Evolutionary conservation across 2,797 vertebrate species (phyloP).

Genomic region (Sandelia bainsii): DNA sequence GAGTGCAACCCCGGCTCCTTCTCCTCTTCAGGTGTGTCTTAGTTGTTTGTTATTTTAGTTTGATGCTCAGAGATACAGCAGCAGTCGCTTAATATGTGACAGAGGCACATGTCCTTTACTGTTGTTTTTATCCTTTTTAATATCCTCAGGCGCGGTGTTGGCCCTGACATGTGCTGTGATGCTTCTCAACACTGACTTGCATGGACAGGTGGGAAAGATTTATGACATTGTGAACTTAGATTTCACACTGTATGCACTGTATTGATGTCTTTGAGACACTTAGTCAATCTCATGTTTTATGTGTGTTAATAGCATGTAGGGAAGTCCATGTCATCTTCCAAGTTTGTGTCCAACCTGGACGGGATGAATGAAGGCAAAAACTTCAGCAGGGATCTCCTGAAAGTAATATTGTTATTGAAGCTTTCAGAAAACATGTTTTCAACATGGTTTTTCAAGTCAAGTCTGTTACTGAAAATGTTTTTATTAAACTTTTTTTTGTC

Average conservation of each 20-base stretch:
- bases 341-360: conserved; percentile 90
- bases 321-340: conserved; percentile 89
- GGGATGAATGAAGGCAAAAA: conserved; percentile 88
- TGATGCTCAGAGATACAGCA: conserved; percentile 2
- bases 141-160: conserved; percentile 84
- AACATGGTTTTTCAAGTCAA: too few species aligned
- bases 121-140: background rate
- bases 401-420: conserved; percentile 75
- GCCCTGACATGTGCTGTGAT: conserved; percentile 93
- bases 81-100: background rate
- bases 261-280: background rate
- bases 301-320: conserved; percentile 87
- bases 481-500: background rate
- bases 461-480: background rate
- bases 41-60: background rate
- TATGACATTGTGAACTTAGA: background rate
- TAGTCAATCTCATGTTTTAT: background rate
- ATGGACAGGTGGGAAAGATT: conserved; percentile 83
- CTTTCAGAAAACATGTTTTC: background rate
- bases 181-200: conserved; percentile 95
- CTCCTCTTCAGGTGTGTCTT: conserved; percentile 82
- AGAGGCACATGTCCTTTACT: background rate
- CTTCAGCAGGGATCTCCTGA: conserved; percentile 90
- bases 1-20: conserved; percentile 86
- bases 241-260: background rate